phyloP scores from a whole-genome alignment of 2,888 invertebrate genomes.

The Axea sp. region DNA sequence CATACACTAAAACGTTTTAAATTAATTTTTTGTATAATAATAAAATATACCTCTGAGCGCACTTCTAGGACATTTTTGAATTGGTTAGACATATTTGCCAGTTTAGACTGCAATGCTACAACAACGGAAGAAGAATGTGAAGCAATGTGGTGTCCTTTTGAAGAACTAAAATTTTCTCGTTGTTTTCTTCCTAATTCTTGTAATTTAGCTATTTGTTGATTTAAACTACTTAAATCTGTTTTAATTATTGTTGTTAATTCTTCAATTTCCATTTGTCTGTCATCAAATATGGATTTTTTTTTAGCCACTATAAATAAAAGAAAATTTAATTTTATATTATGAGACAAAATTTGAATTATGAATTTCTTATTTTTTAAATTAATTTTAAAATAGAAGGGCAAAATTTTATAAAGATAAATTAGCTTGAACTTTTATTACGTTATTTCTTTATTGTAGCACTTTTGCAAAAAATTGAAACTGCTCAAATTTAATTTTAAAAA shows the following conservation, averaged over 20 bases:
- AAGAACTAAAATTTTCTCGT: slow-evolving; percentile 79
- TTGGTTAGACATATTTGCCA: slow-evolving; percentile 98
- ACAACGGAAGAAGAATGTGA: slow-evolving; percentile 97
- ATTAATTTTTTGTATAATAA: not conserved
- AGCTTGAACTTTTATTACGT: too few relatives aligned
- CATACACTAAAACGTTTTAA: too few relatives aligned
- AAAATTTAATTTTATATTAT: too few relatives aligned
- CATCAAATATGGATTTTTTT: slow-evolving; percentile 97
- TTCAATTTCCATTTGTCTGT: slow-evolving; percentile 97
- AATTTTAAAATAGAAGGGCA: too few relatives aligned
- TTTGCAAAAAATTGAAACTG: too few relatives aligned
- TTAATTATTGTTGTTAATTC: slow-evolving; percentile 98
- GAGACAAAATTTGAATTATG: too few relatives aligned
- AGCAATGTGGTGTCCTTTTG: slow-evolving; percentile 88
- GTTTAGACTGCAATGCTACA: slow-evolving; percentile 93
- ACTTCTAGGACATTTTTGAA: slow-evolving; percentile 99
- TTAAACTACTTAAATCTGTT: slow-evolving; percentile 95
- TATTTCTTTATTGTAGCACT: too few relatives aligned
- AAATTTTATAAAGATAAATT: too few relatives aligned
- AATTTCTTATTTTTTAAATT: too few relatives aligned
- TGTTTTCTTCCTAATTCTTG: slow-evolving; percentile 90
- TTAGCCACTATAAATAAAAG: slow-evolving; percentile 90
- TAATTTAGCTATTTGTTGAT: slow-evolving; percentile 96
- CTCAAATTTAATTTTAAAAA: too few relatives aligned
- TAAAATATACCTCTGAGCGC: slow-evolving; percentile 87